phyloP scores from a whole-genome alignment of 1,140 invertebrate species.

The Zaprionus taronus region DNA sequence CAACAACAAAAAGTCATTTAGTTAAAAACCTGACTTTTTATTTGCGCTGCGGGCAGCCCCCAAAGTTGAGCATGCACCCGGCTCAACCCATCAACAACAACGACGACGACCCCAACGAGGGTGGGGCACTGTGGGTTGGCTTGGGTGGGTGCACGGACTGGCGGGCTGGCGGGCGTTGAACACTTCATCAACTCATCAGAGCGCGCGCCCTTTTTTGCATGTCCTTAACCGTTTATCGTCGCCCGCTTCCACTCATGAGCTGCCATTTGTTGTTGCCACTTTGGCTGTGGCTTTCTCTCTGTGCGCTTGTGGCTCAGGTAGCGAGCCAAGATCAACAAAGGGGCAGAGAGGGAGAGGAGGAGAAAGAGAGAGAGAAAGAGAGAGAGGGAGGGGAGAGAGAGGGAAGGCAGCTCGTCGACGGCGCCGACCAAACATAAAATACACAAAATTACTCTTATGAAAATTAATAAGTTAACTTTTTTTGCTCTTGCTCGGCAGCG shows the following conservation, averaged over 20 bases:
- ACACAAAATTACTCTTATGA: constrained; percentile 84
- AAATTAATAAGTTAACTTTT: constrained; percentile 83
- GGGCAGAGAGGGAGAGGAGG: neutral
- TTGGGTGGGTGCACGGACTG: neutral
- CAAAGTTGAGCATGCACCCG: constrained; percentile 31
- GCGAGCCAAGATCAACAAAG: neutral
- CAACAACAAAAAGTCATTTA: constrained; percentile 83
- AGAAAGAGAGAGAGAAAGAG: neutral
- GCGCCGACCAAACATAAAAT: constrained; percentile 66
- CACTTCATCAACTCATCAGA: constrained; percentile 82
- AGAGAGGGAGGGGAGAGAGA: neutral
- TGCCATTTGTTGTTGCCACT: constrained; percentile 66
- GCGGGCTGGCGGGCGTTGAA: constrained; percentile 62
- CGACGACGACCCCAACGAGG: constrained; percentile 33
- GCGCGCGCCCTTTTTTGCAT: constrained; percentile 80
- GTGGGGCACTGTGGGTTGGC: neutral
- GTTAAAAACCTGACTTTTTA: constrained; percentile 82
- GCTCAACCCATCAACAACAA: constrained; percentile 14
- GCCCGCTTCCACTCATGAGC: constrained; percentile 49
- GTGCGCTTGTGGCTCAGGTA: constrained; percentile 17
- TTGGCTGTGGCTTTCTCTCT: constrained; percentile 15
- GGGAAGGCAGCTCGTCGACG: neutral
- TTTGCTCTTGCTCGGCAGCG: constrained; percentile 38
- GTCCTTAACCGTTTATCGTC: constrained; percentile 79
- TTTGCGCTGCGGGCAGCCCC: constrained; percentile 71